phyloP scores from a whole-genome alignment of 2,888 invertebrate genomes.

The Rotaria macrura region DNA sequence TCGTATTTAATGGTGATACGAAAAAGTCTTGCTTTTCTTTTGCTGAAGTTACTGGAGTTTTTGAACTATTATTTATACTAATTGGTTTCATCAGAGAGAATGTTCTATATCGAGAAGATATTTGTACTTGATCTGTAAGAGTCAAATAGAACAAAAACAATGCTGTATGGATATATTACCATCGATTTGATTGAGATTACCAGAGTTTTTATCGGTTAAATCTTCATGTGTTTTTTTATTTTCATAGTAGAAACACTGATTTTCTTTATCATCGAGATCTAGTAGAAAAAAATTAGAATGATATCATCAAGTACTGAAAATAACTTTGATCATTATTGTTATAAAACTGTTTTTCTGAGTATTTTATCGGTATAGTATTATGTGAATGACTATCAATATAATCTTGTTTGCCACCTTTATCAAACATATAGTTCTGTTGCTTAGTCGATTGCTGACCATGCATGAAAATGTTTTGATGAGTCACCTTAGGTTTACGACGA shows the following conservation, averaged over 20 bases:
- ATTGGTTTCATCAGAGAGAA: neutral
- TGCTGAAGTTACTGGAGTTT: neutral
- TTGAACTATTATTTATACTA: neutral
- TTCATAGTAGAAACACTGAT: too few species aligned
- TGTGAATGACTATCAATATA: too few species aligned
- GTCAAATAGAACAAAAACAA: too few species aligned
- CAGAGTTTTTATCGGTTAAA: too few species aligned
- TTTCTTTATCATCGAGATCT: too few species aligned
- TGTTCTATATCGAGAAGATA: neutral
- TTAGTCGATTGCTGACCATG: neutral
- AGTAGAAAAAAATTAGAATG: too few species aligned
- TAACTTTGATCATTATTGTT: neutral
- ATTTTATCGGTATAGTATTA: neutral
- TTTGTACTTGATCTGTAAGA: neutral
- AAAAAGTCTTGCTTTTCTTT: neutral
- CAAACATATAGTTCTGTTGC: neutral
- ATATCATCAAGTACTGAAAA: too few species aligned
- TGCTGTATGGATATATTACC: too few species aligned
- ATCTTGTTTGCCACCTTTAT: too few species aligned
- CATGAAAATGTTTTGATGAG: neutral
- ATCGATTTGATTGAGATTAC: too few species aligned
- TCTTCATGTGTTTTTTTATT: too few species aligned
- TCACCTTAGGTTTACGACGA: neutral
- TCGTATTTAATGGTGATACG: neutral
- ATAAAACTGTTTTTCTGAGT: neutral